Base-by-base conservation (phyloP, 2,797 vertebrate genomes). In the Margarornis squamiger region DNA sequence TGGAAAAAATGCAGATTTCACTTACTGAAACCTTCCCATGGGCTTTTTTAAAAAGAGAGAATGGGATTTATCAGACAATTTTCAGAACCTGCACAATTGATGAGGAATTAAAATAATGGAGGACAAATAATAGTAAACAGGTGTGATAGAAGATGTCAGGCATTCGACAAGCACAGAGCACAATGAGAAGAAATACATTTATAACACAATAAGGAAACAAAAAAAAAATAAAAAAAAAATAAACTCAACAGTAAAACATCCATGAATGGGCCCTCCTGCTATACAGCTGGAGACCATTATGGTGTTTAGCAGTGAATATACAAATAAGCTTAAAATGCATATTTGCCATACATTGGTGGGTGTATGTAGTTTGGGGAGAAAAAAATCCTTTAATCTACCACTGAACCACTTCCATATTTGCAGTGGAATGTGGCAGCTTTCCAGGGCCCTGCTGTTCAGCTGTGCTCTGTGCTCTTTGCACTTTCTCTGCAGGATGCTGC, bases 111-210 rank as follows among this genome's bases (percentile, higher is more conserved):
- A 96, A 97, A 94, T 97, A 93, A 97, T 55, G 89, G 94, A 80
- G 62, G 90, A 82, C 83, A 95, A 90, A 92, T 97, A 95, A 96
- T 74, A 94, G 96, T 94, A 97, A 96, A 87, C 96, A 97, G 97
- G 97, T 97, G 97, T 87, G 92, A 88, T 86, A 77, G 74, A 73
- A 96, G 90, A 73, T 4, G 0, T 89, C 39, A 86, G 88, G 83
- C 49, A n/a, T 95, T 94, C 83, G 72, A 36, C 4, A 21, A 78
- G 73, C 90, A 78, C 45, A 11, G 54, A 91, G 91, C n/a, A 80
- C 81, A 67, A 54, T 63, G 74, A 88, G n/a, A 87, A 87, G 85
- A 94, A 97, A 86, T 86, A 87, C 9, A 14, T 88, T 95, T 94
- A 77, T 92, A 87, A 93, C 55, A 93, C 80, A 93, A 82, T 72